Percentiles rank a stretch among this genome's conserved stretches.
Conservation (phyloP, 2,113 vertebrate genomes). For the Entelurus aequoreus region DNA sequence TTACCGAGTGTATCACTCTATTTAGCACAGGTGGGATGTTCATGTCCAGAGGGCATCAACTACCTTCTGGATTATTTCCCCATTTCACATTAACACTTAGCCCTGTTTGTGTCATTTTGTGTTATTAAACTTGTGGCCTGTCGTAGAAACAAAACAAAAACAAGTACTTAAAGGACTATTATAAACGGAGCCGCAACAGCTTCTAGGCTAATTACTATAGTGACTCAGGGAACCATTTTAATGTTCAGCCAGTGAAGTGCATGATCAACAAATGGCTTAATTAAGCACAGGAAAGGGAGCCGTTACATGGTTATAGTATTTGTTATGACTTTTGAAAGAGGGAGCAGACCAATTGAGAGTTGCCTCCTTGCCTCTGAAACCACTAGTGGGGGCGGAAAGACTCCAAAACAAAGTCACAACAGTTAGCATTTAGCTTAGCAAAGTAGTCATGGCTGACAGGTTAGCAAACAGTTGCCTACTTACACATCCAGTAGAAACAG, state of each 20-base stretch:
- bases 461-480: slow-evolving; percentile 70
- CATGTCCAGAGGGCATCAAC: slow-evolving; percentile 18
- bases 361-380: slow-evolving; percentile 66
- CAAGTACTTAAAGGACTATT: slow-evolving; percentile 11
- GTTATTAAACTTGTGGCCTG: slow-evolving; percentile 9
- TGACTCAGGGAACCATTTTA: slow-evolving; percentile 26
- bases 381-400: slow-evolving; percentile 67
- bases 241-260: slow-evolving; percentile 52
- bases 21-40: slow-evolving; percentile 33
- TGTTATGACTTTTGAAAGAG: slow-evolving; percentile 47
- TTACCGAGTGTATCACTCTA: slow-evolving; percentile 46
- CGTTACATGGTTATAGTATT: slow-evolving; percentile 42
- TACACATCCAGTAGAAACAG: slow-evolving; percentile 71
- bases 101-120: slow-evolving; percentile 13
- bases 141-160: slow-evolving; percentile 8
- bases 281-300: slow-evolving; percentile 38
- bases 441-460: slow-evolving; percentile 59
- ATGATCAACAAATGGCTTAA: slow-evolving; percentile 60
- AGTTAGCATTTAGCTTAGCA: slow-evolving; percentile 61
- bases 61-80: slow-evolving; percentile 14
- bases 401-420: slow-evolving; percentile 61
- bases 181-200: slow-evolving; percentile 15
- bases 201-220: slow-evolving; percentile 5
- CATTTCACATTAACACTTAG: slow-evolving; percentile 17
- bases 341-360: slow-evolving; percentile 70